These are phyloP conservation scores for Diorhabda sublineata DNA, from an alignment of 1,140 invertebrate genomes.

Conservation along the genomic window DNA sequence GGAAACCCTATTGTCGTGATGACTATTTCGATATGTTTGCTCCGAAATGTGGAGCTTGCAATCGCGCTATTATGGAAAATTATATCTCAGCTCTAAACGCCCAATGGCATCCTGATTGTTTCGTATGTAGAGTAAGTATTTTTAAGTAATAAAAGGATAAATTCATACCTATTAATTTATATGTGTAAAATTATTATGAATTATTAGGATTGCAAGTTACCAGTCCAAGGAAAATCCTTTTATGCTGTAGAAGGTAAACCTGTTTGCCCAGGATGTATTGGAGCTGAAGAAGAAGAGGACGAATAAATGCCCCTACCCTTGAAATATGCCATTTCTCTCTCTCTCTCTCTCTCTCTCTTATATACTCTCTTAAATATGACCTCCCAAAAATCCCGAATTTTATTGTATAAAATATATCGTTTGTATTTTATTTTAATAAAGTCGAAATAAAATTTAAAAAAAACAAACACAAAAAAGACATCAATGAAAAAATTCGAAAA, in stretches of 20 bases:
- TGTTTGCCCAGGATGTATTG: slow-evolving; percentile 84
- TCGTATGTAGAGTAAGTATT: slow-evolving; percentile 94
- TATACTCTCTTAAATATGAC: slow-evolving; percentile 13
- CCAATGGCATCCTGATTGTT: slow-evolving; percentile 99
- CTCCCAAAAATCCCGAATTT: slow-evolving; percentile 13
- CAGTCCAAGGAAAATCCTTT: slow-evolving; percentile 90
- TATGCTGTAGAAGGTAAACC: slow-evolving; percentile 92
- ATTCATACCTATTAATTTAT: background rate
- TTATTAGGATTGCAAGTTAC: slow-evolving; percentile 83
- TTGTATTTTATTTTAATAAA: slow-evolving; percentile 33
- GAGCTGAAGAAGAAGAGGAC: slow-evolving; percentile 83
- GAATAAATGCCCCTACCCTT: slow-evolving; percentile 37
- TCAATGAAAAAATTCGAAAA: slow-evolving; percentile 48
- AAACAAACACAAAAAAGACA: slow-evolving; percentile 40
- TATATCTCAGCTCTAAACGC: slow-evolving; percentile 97
- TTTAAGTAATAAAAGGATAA: background rate
- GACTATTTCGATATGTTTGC: slow-evolving; percentile 99
- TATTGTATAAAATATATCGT: slow-evolving; percentile 20
- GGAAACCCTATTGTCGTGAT: slow-evolving; percentile 89
- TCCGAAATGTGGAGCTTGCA: slow-evolving; percentile 97
- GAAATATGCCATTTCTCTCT: slow-evolving; percentile 22
- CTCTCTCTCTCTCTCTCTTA: slow-evolving; percentile 26
- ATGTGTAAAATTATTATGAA: slow-evolving; percentile 3
- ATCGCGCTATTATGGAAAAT: slow-evolving; percentile 95
- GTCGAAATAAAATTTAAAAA: slow-evolving; percentile 29